These are phyloP conservation scores for Hucho hucho DNA, from an alignment of 2,113 vertebrate genomes.

Conservation along the genomic window DNA sequence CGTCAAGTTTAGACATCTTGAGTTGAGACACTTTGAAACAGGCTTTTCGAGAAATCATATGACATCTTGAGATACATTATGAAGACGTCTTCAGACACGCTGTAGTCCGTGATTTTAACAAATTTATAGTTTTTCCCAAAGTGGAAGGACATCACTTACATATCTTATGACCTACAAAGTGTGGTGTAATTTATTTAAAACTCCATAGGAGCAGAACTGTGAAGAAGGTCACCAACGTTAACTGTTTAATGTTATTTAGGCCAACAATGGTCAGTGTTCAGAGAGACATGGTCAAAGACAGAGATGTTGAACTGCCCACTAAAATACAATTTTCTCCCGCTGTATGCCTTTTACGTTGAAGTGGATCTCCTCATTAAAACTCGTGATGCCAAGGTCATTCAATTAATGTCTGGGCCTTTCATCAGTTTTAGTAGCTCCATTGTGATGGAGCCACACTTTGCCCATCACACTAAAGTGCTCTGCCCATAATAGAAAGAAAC, in stretches of 20 bases:
- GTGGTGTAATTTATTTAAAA: conserved; percentile 37
- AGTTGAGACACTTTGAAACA: too few relatives aligned
- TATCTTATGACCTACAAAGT: conserved; percentile 20
- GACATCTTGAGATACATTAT: too few relatives aligned
- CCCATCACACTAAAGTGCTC: conserved; percentile 54
- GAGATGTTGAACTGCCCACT: conserved; percentile 45
- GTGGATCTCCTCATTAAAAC: conserved; percentile 53
- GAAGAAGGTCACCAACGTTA: conserved; percentile 45
- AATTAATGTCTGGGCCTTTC: conserved; percentile 65
- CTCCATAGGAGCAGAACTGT: conserved; percentile 28
- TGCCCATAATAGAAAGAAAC: conserved; percentile 40
- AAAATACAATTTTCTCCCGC: conserved; percentile 52
- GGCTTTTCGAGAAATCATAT: too few relatives aligned
- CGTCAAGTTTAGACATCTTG: too few relatives aligned
- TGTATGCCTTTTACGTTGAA: conserved; percentile 51
- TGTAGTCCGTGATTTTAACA: neutral
- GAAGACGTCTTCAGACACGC: too few relatives aligned
- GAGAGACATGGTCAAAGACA: conserved; percentile 43
- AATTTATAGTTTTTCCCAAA: conserved; percentile 5
- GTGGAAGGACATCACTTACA: neutral
- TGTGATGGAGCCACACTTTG: conserved; percentile 58
- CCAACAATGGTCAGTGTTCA: conserved; percentile 46
- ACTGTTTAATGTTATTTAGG: conserved; percentile 49
- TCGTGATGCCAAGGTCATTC: conserved; percentile 62
- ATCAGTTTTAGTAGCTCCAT: conserved; percentile 52